Conservation (phyloP, 2,113 vertebrate species). For the Hoplias malabaricus region DNA sequence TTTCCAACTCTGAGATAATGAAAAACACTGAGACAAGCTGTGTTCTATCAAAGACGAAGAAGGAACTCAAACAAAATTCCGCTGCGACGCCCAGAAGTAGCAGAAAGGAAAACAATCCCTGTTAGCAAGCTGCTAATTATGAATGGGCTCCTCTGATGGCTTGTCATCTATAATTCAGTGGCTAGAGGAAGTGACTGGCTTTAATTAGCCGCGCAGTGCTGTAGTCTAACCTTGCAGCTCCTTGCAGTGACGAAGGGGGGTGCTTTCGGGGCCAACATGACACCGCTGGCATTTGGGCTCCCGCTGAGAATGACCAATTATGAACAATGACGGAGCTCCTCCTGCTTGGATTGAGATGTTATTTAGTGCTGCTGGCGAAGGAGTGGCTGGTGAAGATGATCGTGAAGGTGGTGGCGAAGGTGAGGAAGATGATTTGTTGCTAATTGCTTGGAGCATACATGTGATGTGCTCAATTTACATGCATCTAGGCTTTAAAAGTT, state of each 20-base stretch:
- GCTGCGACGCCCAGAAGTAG: constrained; percentile 35
- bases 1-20: background rate
- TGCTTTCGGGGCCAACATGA: constrained; percentile 56
- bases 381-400: constrained; percentile 22
- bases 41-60: constrained; percentile 10
- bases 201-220: constrained; percentile 67
- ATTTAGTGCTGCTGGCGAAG: constrained; percentile 47
- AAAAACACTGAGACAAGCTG: constrained; percentile 13
- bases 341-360: constrained; percentile 42
- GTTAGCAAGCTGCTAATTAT: constrained; percentile 68
- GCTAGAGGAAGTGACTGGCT: constrained; percentile 67
- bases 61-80: constrained; percentile 49
- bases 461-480: background rate
- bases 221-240: constrained; percentile 60
- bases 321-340: constrained; percentile 44
- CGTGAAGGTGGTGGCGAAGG: background rate
- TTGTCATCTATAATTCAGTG: constrained; percentile 71
- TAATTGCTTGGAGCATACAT: background rate
- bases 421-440: background rate
- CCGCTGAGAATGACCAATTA: constrained; percentile 43
- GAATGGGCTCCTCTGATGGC: constrained; percentile 62
- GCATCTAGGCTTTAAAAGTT: background rate
- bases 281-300: constrained; percentile 49
- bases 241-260: constrained; percentile 30
- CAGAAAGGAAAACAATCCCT: constrained; percentile 52